Conservation (phyloP, 2,113 vertebrate species). For the Pampusana beccarii region DNA sequence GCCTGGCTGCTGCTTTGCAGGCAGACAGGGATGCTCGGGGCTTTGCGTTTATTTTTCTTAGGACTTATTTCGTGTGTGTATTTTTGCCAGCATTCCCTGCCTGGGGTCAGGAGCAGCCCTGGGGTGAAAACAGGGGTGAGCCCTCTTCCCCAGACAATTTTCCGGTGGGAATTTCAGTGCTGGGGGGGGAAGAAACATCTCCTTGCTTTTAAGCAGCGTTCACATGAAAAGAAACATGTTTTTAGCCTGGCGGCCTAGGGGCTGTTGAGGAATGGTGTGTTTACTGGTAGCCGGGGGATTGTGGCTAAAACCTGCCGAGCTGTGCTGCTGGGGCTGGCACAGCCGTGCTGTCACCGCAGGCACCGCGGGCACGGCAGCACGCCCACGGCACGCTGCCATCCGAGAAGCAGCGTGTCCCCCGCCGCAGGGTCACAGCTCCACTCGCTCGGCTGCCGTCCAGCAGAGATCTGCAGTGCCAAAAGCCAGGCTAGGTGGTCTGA, state of each 20-base stretch:
- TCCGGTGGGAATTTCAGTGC: slow-evolving; percentile 1
- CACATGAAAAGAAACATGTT: neutral
- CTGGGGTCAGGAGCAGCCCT: neutral
- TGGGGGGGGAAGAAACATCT: neutral
- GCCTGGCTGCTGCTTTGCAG: neutral
- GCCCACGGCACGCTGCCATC: neutral
- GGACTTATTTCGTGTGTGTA: neutral
- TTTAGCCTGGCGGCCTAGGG: neutral
- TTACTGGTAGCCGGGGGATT: accelerated
- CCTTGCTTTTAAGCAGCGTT: neutral
- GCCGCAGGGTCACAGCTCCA: neutral
- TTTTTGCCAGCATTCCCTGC: neutral
- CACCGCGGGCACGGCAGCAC: accelerated
- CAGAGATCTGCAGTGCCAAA: neutral
- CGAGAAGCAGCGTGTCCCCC: neutral
- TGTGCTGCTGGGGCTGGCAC: neutral
- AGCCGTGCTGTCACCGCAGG: neutral
- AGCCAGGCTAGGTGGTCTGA: neutral
- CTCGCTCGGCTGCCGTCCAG: neutral
- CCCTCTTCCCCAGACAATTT: neutral
- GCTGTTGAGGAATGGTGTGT: neutral
- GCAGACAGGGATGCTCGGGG: neutral
- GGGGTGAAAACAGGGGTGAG: neutral
- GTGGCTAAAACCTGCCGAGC: neutral
- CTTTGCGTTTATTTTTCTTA: neutral